Evolutionary conservation across 1,140 invertebrate species (phyloP), one percentile per base, ranked within the genome.

Genomic region (Delia radicum): DNA sequence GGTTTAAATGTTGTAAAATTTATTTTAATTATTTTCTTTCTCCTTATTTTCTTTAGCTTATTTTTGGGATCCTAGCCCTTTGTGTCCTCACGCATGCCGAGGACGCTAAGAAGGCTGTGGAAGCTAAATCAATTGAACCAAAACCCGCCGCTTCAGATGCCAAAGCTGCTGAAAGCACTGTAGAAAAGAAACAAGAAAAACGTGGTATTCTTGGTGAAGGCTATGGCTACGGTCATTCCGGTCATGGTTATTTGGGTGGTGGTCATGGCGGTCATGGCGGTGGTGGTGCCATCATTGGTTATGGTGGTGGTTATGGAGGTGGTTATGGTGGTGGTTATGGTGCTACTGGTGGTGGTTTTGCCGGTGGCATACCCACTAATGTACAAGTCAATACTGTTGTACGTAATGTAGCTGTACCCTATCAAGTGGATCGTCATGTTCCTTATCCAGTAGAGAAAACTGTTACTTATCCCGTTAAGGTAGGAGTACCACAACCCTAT

Each of bases 141-240:
- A 77, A 80, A 31, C 77, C 79, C 69, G 74, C 77, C 74, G 77
- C 80, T 75, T 69, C 75, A 77, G 18, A 75, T 73, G 33, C 76
- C 87, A 77, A 87, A 79, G 86, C 86, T 75, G 83, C 86, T 28
- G 78, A 79, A 79, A 83, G 81, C 81, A 87, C 87, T 73, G 81
- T 74, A 21, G 90, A 90, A 76, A 93, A 93, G 87, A 93, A 93
- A 82, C 91, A 92, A 79, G 91, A 92, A 82, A 93, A 93, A 82
- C 88, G 92, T 78, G 92, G 92, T 74, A 87, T 93, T 46, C 88
- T 88, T 77, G 90, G 88, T n/a, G 88, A 88, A 74, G 90, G 90
- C 88, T n/a, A 89, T 77, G 88, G 87, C 55, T 80, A 79, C 73
- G 67, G 78, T 10, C 77, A 79, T 24, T 55, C 63, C 33, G 74